phyloP scores from a whole-genome alignment of 2,797 vertebrate genomes.

The Molothrus ater region DNA sequence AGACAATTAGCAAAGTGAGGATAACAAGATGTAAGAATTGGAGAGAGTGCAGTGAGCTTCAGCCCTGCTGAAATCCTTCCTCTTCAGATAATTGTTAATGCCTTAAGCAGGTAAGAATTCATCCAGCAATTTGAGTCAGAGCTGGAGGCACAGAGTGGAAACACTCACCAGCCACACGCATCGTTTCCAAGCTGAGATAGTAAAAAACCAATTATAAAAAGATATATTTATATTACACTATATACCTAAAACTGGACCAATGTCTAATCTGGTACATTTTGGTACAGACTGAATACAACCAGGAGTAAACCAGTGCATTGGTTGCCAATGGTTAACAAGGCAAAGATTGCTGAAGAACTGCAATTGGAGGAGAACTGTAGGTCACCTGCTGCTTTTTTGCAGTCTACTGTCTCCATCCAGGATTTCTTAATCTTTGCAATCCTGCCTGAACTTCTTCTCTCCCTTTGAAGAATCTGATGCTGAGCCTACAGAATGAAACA shows the following conservation, averaged over 20 bases:
- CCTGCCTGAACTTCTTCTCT: not conserved
- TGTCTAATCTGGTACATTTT: not conserved
- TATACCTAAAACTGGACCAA: not conserved
- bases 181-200: not conserved
- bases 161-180: not conserved
- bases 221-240: not conserved
- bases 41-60: not conserved
- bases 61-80: not conserved
- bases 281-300: not conserved
- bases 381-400: not conserved
- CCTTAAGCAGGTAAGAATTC: not conserved
- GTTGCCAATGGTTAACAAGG: not conserved
- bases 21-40: not conserved
- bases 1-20: constrained; percentile 4
- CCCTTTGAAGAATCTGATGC: not conserved
- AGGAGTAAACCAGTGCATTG: not conserved
- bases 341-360: not conserved
- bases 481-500: not conserved
- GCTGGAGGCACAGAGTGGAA: not conserved
- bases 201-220: not conserved
- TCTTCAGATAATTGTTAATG: not conserved
- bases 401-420: not conserved
- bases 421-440: not conserved
- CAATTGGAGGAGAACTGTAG: not conserved
- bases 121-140: not conserved